Percentiles rank a stretch among this genome's conserved stretches.
Evolutionary conservation across 2,113 vertebrate genomes (phyloP).

Genomic region (Vireo altiloquus): DNA sequence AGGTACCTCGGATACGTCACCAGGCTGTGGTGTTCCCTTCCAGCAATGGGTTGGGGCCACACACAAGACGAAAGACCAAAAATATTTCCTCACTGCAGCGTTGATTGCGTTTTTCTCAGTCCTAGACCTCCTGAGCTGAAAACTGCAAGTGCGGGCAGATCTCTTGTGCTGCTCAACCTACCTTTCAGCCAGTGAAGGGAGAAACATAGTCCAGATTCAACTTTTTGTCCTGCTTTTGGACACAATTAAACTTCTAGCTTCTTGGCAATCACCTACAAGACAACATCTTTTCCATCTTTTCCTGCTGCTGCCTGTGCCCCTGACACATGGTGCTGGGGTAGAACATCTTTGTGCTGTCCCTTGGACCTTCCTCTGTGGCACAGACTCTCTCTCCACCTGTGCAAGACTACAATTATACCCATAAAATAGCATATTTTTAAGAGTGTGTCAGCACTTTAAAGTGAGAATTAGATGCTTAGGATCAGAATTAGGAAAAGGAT

Average conservation of each 20-base stretch:
- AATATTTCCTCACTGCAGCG: neutral
- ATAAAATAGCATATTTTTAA: neutral
- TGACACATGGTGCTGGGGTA: neutral
- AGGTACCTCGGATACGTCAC: accelerated
- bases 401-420: neutral
- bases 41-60: neutral
- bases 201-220: neutral
- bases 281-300: neutral
- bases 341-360: neutral
- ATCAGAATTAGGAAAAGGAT: neutral
- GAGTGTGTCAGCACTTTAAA: neutral
- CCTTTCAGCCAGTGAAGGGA: neutral
- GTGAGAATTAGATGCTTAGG: neutral
- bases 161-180: neutral
- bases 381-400: neutral
- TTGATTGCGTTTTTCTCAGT: neutral
- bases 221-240: neutral
- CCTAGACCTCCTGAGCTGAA: neutral
- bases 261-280: neutral
- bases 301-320: accelerated
- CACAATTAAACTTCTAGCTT: neutral
- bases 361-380: neutral
- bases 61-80: neutral
- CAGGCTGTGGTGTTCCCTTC: neutral
- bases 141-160: neutral